Percentiles rank a stretch among this genome's conserved stretches.
These are phyloP conservation scores for Platynereis dumerilii DNA, from an alignment of 2,888 invertebrate genomes.

Conservation along the genomic window DNA sequence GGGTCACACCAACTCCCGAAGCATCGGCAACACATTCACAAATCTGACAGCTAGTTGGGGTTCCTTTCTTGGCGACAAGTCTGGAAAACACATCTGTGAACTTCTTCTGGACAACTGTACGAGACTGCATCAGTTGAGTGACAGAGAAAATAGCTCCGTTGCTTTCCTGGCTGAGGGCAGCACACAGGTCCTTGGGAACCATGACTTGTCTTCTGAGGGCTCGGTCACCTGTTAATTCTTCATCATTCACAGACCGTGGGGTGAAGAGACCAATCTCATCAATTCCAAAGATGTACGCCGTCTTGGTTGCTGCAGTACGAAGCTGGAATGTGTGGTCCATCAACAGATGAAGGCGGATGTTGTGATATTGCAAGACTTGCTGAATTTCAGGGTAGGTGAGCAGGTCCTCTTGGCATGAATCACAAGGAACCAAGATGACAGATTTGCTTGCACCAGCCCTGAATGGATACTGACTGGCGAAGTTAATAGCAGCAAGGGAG, in stretches of 20 bases:
- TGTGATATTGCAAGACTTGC: constrained; percentile 25
- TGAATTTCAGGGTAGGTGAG: constrained; percentile 31
- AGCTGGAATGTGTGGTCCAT: constrained; percentile 32
- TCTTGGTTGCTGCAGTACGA: constrained; percentile 18
- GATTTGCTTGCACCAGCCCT: constrained; percentile 84
- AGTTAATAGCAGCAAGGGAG: constrained; percentile 69
- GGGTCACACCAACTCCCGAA: constrained; percentile 60
- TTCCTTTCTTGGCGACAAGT: constrained; percentile 53
- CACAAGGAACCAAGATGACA: constrained; percentile 81
- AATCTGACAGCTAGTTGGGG: constrained; percentile 62
- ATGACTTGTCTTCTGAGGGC: constrained; percentile 65
- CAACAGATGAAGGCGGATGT: constrained; percentile 35
- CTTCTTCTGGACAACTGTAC: constrained; percentile 48
- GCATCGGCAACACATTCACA: constrained; percentile 63
- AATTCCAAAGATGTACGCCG: constrained; percentile 39
- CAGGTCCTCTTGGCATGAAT: constrained; percentile 70
- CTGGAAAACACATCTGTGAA: constrained; percentile 60
- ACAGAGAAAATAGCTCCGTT: constrained; percentile 74
- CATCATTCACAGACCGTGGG: constrained; percentile 73
- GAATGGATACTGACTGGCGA: constrained; percentile 75
- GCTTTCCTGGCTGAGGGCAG: constrained; percentile 72
- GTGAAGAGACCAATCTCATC: constrained; percentile 74
- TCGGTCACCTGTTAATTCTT: constrained; percentile 74
- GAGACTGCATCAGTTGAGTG: constrained; percentile 48
- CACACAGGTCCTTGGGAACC: constrained; percentile 66